Evolutionary conservation across 1,140 invertebrate species (phyloP).

Genomic region (Battus philenor): DNA sequence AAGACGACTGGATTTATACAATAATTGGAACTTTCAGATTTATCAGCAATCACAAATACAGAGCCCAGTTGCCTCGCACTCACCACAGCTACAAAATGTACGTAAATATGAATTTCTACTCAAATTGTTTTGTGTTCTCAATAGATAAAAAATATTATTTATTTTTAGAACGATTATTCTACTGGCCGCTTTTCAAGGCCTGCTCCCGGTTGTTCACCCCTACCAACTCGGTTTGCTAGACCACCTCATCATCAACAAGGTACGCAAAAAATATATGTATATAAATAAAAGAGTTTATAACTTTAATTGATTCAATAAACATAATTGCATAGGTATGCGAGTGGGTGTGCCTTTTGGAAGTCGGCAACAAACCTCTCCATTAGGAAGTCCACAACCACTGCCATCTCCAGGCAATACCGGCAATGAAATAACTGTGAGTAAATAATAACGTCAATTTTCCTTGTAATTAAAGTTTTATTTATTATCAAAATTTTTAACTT

Average conservation of each 20-base stretch:
- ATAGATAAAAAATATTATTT: conserved; percentile 2
- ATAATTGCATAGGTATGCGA: conserved; percentile 54
- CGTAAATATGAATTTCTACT: conserved; percentile 20
- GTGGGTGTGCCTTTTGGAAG: conserved; percentile 62
- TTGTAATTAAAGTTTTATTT: conserved; percentile 6
- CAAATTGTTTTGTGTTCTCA: neutral
- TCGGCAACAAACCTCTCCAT: conserved; percentile 68
- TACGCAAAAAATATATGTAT: conserved; percentile 20
- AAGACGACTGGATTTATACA: no score
- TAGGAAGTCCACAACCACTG: conserved; percentile 71
- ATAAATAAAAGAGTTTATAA: conserved; percentile 1
- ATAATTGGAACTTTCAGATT: conserved; percentile 49
- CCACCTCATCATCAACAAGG: conserved; percentile 74
- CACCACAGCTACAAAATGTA: conserved; percentile 70
- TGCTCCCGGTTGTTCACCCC: conserved; percentile 64
- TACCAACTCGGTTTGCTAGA: conserved; percentile 70
- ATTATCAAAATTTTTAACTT: neutral
- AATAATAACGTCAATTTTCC: conserved; percentile 25
- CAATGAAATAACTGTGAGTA: conserved; percentile 67
- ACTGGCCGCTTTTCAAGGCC: conserved; percentile 65
- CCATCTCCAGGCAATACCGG: conserved; percentile 66
- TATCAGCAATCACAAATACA: conserved; percentile 73
- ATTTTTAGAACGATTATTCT: conserved; percentile 50
- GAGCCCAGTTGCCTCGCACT: conserved; percentile 70
- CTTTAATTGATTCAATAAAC: conserved; percentile 6